These are phyloP conservation scores for Charina bottae DNA, from an alignment of 2,113 vertebrate species.

Conservation along the genomic window DNA sequence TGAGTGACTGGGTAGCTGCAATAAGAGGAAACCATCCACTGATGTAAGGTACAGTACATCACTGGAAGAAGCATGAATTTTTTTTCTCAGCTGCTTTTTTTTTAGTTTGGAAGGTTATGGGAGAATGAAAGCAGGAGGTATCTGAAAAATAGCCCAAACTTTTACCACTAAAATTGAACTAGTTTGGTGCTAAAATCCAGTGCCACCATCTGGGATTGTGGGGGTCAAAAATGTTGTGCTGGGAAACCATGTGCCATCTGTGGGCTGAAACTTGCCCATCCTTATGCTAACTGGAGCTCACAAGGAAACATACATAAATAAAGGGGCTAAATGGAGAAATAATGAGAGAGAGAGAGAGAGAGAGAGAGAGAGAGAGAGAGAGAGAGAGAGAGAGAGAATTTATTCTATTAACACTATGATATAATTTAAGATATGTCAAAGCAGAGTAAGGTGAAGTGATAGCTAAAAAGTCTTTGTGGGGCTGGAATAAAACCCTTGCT, in stretches of 20 bases:
- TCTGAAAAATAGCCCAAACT: neutral
- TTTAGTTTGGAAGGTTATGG: too few species aligned
- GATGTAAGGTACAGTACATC: too few species aligned
- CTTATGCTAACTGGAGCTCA: neutral
- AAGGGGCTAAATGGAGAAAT: neutral
- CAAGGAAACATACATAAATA: neutral
- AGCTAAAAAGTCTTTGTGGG: constrained; percentile 22
- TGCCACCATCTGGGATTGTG: neutral
- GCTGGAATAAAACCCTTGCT: neutral
- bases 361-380: too few species aligned
- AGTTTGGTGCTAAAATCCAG: neutral
- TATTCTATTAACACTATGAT: neutral
- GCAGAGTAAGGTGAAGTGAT: neutral
- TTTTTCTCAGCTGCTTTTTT: too few species aligned
- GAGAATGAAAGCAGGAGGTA: too few species aligned
- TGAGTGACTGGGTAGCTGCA: too few species aligned
- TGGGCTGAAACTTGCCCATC: neutral
- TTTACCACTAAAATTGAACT: neutral
- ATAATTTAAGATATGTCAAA: neutral
- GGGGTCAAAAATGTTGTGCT: neutral
- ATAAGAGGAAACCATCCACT: too few species aligned
- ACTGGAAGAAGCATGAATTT: too few species aligned
- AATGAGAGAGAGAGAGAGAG: neutral
- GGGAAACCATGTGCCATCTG: neutral
- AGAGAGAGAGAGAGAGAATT: neutral